phyloP scores from a whole-genome alignment of 2,888 invertebrate genomes.

The Parnassius mnemosyne region DNA sequence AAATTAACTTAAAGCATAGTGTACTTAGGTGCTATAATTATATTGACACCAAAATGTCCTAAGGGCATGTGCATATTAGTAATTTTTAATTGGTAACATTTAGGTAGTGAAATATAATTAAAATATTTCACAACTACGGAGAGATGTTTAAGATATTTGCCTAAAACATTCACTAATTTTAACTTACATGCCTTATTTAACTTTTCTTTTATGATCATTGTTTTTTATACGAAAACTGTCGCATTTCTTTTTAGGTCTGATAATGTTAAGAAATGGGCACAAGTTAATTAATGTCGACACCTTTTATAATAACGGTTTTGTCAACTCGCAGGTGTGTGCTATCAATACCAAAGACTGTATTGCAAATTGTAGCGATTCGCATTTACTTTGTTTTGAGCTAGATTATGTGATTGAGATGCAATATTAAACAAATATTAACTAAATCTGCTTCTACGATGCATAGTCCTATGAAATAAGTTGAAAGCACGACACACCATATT shows the following conservation, averaged over 20 bases:
- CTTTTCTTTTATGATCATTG: neutral
- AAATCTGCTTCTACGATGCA: neutral
- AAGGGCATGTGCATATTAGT: neutral
- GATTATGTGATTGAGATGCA: neutral
- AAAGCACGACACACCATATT: no score
- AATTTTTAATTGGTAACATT: neutral
- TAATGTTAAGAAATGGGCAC: constrained; percentile 23
- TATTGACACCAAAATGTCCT: no score
- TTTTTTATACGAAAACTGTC: constrained; percentile 1
- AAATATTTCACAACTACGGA: neutral
- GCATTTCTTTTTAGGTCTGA: constrained; percentile 23
- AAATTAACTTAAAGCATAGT: neutral
- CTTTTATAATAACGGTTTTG: neutral
- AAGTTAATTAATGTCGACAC: constrained; percentile 7
- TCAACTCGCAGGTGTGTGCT: constrained; percentile 22
- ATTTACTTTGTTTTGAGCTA: constrained; percentile 26
- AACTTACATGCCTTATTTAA: neutral
- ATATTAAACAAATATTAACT: neutral
- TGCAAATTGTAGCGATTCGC: constrained; percentile 30
- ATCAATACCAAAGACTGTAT: constrained; percentile 51
- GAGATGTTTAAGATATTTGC: neutral
- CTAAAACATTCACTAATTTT: neutral
- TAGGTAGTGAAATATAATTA: neutral
- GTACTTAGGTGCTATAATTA: no score
- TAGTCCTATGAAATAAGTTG: no score